phyloP scores from a whole-genome alignment of 2,888 invertebrate species.

The Hybos culiciformis region DNA sequence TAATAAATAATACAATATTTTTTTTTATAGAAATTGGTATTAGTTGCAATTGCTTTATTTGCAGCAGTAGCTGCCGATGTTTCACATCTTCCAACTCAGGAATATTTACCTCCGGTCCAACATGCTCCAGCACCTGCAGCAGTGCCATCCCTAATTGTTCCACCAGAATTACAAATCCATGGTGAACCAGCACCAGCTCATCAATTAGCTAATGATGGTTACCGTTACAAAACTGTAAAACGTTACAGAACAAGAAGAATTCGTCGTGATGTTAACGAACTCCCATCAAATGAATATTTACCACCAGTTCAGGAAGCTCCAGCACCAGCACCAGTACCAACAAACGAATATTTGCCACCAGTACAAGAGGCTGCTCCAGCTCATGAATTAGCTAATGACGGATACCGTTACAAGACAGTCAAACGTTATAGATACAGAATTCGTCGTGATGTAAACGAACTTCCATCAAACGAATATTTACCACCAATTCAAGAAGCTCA shows the following conservation, averaged over 20 bases:
- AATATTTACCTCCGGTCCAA: conserved; percentile 12
- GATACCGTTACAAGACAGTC: conserved; percentile 22
- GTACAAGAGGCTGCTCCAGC: conserved; percentile 14
- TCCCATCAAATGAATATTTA: conserved; percentile 19
- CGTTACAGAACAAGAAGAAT: conserved; percentile 16
- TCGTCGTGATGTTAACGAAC: conserved; percentile 25
- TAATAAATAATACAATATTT: background rate
- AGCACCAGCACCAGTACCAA: conserved; percentile 1
- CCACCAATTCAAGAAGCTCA: background rate
- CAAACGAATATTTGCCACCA: conserved; percentile 19
- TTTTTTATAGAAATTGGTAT: background rate
- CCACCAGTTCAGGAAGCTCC: conserved; percentile 15
- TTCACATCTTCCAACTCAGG: conserved; percentile 4
- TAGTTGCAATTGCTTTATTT: background rate
- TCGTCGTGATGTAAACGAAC: conserved; percentile 24
- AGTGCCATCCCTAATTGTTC: conserved; percentile 8
- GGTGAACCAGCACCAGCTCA: conserved; percentile 21
- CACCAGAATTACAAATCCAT: conserved; percentile 22
- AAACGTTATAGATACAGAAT: conserved; percentile 21
- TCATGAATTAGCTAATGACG: conserved; percentile 19
- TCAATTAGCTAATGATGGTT: conserved; percentile 25
- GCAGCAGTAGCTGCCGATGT: background rate
- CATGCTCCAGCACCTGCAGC: conserved; percentile 11
- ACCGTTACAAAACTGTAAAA: conserved; percentile 13
- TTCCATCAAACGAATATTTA: conserved; percentile 5